Evolutionary conservation across 2,113 vertebrate genomes (phyloP).

Genomic region (Gymnobelideus leadbeateri): DNA sequence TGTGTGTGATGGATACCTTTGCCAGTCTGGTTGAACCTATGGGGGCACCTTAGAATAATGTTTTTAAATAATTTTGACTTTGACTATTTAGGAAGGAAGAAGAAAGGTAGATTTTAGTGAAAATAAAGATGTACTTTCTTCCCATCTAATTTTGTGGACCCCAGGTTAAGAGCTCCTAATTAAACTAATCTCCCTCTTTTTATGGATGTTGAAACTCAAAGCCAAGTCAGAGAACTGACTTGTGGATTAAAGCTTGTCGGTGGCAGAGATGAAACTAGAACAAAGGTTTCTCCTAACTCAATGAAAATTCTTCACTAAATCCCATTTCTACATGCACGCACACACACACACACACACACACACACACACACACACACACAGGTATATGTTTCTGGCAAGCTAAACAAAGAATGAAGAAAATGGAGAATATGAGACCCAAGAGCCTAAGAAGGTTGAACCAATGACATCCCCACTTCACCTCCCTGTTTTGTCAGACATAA

Average conservation of each 20-base stretch:
- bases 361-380: too few relatives aligned
- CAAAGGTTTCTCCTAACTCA: neutral
- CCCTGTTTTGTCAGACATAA: too few relatives aligned
- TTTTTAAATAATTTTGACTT: neutral
- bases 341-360: too few relatives aligned
- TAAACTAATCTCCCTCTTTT: neutral
- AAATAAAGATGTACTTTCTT: neutral
- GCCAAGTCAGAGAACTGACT: neutral
- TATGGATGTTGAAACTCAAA: neutral
- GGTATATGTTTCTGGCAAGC: neutral
- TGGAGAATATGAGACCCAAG: neutral
- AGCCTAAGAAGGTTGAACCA: neutral
- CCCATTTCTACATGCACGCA: neutral
- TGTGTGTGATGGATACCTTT: neutral
- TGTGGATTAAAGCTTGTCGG: neutral
- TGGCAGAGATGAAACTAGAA: neutral
- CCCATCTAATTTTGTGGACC: neutral
- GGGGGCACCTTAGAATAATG: neutral
- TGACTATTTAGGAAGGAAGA: neutral
- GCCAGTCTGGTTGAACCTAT: neutral
- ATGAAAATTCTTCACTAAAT: constrained; percentile 22
- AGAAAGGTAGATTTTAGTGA: neutral
- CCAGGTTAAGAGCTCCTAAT: neutral
- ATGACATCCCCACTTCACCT: too few relatives aligned
- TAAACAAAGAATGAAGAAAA: neutral